Conservation (phyloP, 2,888 invertebrate genomes). For the Nymphalis urticae region DNA sequence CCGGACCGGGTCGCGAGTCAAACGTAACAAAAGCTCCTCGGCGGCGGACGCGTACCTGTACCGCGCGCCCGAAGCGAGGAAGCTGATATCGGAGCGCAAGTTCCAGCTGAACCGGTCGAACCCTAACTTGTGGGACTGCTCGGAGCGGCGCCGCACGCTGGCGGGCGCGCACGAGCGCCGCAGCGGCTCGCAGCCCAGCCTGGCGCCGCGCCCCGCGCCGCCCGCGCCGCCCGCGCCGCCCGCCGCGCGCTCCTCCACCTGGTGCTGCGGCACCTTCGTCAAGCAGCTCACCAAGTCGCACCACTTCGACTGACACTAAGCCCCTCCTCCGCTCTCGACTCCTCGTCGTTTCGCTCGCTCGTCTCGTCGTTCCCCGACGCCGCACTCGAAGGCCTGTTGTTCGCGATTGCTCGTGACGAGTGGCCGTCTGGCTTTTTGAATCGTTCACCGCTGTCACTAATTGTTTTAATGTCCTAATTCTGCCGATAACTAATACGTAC, state of each 20-base stretch:
- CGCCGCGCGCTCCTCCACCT: slow-evolving; percentile 84
- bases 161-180: slow-evolving; percentile 60
- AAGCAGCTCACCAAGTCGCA: slow-evolving; percentile 89
- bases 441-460: slow-evolving; percentile 25
- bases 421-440: slow-evolving; percentile 25
- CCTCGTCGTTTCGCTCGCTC: slow-evolving; percentile 14
- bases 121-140: slow-evolving; percentile 71
- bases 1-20: slow-evolving; percentile 67
- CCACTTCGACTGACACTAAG: slow-evolving; percentile 84
- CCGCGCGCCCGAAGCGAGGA: slow-evolving; percentile 64
- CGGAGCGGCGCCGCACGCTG: slow-evolving; percentile 55
- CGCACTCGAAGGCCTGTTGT: slow-evolving; percentile 35
- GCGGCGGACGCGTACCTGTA: slow-evolving; percentile 69
- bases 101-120: slow-evolving; percentile 75
- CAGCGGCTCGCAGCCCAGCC: slow-evolving; percentile 71
- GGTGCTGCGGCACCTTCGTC: slow-evolving; percentile 91
- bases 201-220: slow-evolving; percentile 45
- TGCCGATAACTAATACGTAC: slow-evolving; percentile 12
- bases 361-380: slow-evolving; percentile 28
- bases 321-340: slow-evolving; percentile 28
- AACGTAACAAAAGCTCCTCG: slow-evolving; percentile 77
- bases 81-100: slow-evolving; percentile 67
- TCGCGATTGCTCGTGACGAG: slow-evolving; percentile 36
- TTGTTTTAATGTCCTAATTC: slow-evolving; percentile 10
- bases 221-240: slow-evolving; percentile 51